A percentile compares a stretch with the other conserved stretches of the same genome.
These are phyloP conservation scores for Telenomus remus DNA, from an alignment of 1,140 invertebrate species.

Conservation along the genomic window DNA sequence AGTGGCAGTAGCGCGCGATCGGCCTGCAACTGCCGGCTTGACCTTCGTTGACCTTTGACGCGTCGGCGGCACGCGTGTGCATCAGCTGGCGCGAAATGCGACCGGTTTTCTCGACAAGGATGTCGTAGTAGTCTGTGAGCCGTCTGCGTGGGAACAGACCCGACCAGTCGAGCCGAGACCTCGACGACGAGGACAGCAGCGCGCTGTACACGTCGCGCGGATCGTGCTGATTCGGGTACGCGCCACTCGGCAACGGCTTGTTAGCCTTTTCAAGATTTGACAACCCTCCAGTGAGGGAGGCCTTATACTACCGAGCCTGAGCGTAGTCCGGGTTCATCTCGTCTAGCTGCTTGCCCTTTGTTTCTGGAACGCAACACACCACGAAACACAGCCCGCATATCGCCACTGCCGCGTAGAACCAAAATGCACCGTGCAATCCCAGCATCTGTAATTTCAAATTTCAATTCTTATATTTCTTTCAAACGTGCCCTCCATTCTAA, in stretches of 20 bases:
- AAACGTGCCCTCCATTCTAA: no score
- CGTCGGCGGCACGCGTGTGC: slow-evolving; percentile 53
- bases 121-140: slow-evolving; percentile 66
- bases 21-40: slow-evolving; percentile 12
- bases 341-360: slow-evolving; percentile 90
- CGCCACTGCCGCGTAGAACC: slow-evolving; percentile 90
- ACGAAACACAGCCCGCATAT: slow-evolving; percentile 89
- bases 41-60: slow-evolving; percentile 20
- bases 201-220: slow-evolving; percentile 63
- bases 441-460: slow-evolving; percentile 73
- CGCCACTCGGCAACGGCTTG: slow-evolving; percentile 70
- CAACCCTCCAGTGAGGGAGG: slow-evolving; percentile 73
- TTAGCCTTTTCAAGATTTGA: slow-evolving; percentile 72
- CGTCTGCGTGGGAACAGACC: slow-evolving; percentile 42
- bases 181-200: slow-evolving; percentile 7
- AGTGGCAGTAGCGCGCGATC: neutral
- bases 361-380: slow-evolving; percentile 91
- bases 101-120: slow-evolving; percentile 68
- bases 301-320: slow-evolving; percentile 76
- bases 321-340: slow-evolving; percentile 87
- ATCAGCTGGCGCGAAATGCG: slow-evolving; percentile 62
- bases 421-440: slow-evolving; percentile 88
- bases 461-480: neutral
- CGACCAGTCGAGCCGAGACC: slow-evolving; percentile 42
- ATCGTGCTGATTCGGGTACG: slow-evolving; percentile 69